A percentile compares a stretch with the other conserved stretches of the same genome.
phyloP scores from a whole-genome alignment of 2,888 invertebrate genomes.

The Eupithecia exiguata region DNA sequence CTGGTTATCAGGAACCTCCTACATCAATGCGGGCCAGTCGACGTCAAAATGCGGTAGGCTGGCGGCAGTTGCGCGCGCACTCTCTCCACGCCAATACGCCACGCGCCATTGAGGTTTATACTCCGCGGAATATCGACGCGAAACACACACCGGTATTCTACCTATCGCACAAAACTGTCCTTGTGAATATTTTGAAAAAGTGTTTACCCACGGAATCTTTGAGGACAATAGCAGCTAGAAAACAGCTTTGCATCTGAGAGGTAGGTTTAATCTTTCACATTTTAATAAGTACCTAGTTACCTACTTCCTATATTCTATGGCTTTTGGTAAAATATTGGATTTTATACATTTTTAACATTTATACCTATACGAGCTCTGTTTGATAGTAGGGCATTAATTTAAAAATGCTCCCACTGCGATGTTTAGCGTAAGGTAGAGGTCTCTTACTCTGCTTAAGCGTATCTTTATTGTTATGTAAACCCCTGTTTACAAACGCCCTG shows the following conservation, averaged over 20 bases:
- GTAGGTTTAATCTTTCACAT: background rate
- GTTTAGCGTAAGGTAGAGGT: background rate
- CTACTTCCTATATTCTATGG: background rate
- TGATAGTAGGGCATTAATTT: background rate
- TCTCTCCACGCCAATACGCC: conserved; percentile 65
- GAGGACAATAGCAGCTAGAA: conserved; percentile 1
- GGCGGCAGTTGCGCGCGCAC: conserved; percentile 61
- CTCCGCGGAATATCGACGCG: conserved; percentile 67
- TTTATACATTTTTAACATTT: background rate
- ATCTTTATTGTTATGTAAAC: conserved; percentile 1
- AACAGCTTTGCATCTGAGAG: conserved; percentile 13
- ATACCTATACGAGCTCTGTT: background rate
- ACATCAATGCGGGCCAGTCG: conserved; percentile 26
- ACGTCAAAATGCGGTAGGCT: conserved; percentile 46
- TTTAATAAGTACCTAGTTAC: background rate
- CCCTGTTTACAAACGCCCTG: background rate
- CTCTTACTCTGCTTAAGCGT: background rate
- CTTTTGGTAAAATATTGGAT: background rate
- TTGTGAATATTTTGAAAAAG: conserved; percentile 3
- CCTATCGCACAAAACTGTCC: background rate
- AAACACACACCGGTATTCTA: conserved; percentile 48
- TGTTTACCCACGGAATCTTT: background rate
- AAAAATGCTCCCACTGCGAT: background rate
- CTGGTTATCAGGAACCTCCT: conserved; percentile 22
- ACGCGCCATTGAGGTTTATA: conserved; percentile 64